These are phyloP conservation scores for Esox masquinongy DNA, from an alignment of 2,797 vertebrate species.

Conservation along the genomic window DNA sequence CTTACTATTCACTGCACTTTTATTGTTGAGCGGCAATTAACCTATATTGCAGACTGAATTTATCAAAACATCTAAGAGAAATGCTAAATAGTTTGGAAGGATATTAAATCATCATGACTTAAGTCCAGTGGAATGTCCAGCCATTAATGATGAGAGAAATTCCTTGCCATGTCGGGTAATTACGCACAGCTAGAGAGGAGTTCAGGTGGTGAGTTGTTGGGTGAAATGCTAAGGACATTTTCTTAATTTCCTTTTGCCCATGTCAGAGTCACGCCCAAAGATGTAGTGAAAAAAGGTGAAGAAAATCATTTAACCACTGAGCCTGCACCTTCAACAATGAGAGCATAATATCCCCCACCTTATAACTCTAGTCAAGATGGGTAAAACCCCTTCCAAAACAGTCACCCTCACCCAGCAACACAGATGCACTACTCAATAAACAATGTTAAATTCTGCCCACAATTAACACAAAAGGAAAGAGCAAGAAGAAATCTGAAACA, in stretches of 20 bases:
- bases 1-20: neutral
- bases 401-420: neutral
- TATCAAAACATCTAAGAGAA: neutral
- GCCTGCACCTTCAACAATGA: constrained; percentile 35
- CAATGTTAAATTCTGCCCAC: neutral
- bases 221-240: constrained; percentile 21
- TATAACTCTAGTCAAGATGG: constrained; percentile 15
- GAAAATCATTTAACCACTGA: constrained; percentile 48
- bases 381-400: constrained; percentile 9
- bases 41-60: neutral
- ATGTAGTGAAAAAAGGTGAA: constrained; percentile 36
- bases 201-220: constrained; percentile 6
- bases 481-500: neutral
- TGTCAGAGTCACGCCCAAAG: constrained; percentile 56
- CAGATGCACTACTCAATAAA: constrained; percentile 9
- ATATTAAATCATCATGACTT: constrained; percentile 4
- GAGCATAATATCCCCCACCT: constrained; percentile 31
- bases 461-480: neutral
- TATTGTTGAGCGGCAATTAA: neutral
- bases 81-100: neutral
- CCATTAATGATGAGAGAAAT: constrained; percentile 14
- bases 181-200: constrained; percentile 3
- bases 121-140: constrained; percentile 19
- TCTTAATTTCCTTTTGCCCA: constrained; percentile 57
- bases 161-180: constrained; percentile 38